Evolutionary conservation across 2,113 vertebrate species (phyloP), one percentile per base, ranked within the genome.

Genomic region (Lipotes vexillifer): DNA sequence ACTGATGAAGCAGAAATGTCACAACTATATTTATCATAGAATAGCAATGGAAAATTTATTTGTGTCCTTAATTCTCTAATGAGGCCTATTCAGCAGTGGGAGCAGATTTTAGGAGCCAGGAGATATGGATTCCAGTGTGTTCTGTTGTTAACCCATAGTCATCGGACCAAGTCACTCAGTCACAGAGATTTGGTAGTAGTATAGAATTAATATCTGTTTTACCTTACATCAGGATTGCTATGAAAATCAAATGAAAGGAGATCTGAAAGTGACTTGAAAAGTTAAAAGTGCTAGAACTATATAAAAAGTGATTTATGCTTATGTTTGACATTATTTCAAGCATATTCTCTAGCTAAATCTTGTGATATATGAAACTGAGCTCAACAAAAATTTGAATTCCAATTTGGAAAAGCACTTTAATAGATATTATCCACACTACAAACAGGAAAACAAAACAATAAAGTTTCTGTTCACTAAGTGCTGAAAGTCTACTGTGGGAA

Each of bases 211-310:
- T 61, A 90, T 33, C 31, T 72, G 3, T 59, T 55, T 94, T 59
- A 57, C 25, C 9, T 72, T 83, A 44, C 10, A 71, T 61, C 14
- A 66, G 27, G 5, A 25, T 59, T 97, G 27, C n/a, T 65, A 71
- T 20, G 20, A 88, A 97, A 96, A 96, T 94, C 29, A 86, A 88
- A 93, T 59, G 49, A 91, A 87, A 93, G 72, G 29, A 82, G 52
- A 86, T 69, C 29, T 90, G 66, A 93, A 94, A 96, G 57, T 83
- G 21, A 80, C 88, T 77, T 89, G 49, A 93, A 77, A 80, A 90
- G 46, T 27, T 46, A 7, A 83, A 90, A 57, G 41, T 63, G 13
- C n/a, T 89, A 10, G 55, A 88, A 93, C 72, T 59, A 85, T 44
- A 69, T 89, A 49, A 69, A 88, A 95, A 80, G 10, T 38, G 33